Evolutionary conservation across 2,888 invertebrate species (phyloP).

Genomic region (Mesorhabditis spiculigera): DNA sequence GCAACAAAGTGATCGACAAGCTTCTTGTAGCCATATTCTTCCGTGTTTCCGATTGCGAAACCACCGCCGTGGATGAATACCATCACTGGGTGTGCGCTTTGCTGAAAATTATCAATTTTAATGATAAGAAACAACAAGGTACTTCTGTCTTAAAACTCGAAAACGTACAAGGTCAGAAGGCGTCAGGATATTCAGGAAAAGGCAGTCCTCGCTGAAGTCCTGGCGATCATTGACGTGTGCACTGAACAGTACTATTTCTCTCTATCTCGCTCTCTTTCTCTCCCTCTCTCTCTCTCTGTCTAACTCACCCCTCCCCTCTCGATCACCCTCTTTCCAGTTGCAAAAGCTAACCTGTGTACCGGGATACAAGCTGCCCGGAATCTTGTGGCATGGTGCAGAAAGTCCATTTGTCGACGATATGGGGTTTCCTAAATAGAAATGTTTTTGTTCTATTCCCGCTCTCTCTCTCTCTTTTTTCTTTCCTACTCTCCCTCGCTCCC

Average conservation of each 20-base stretch:
- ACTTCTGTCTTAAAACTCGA: too few species aligned
- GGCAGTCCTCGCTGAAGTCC: conserved; percentile 40
- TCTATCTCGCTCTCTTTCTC: too few species aligned
- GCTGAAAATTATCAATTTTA: neutral
- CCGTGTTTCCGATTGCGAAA: conserved; percentile 33
- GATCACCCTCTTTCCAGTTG: too few species aligned
- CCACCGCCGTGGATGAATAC: conserved; percentile 41
- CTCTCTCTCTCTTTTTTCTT: too few species aligned
- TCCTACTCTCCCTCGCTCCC: too few species aligned
- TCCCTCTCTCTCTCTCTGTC: too few species aligned
- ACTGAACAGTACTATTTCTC: conserved; percentile 7
- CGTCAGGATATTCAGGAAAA: conserved; percentile 40
- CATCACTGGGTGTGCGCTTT: conserved; percentile 32
- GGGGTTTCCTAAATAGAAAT: conserved; percentile 31
- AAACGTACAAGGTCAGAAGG: conserved; percentile 17
- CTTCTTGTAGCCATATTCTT: conserved; percentile 29
- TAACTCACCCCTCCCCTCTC: too few species aligned
- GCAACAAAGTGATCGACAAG: conserved; percentile 34
- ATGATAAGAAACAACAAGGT: too few species aligned
- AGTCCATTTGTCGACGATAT: conserved; percentile 37
- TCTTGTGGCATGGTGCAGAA: conserved; percentile 35
- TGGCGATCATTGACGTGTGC: conserved; percentile 25
- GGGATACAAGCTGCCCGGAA: conserved; percentile 42
- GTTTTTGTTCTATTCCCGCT: neutral
- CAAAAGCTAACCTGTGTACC: conserved; percentile 16